Percentiles rank a stretch among this genome's conserved stretches.
Conservation (phyloP, 2,888 invertebrate species). For the Chymomyza procnemis region DNA sequence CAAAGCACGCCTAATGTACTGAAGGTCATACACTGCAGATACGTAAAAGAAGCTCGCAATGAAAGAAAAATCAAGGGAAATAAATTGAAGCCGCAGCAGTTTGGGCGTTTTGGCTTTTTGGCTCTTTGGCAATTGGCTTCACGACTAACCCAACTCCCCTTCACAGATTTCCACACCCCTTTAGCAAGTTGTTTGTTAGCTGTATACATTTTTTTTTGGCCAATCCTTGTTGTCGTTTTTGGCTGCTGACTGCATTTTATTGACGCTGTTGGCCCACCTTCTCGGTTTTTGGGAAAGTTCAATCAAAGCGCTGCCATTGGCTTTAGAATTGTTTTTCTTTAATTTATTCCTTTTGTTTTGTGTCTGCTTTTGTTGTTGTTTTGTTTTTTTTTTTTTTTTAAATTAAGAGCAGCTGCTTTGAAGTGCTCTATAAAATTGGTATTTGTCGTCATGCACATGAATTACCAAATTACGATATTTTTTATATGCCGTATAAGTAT, state of each 20-base stretch:
- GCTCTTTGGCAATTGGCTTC: conserved; percentile 35
- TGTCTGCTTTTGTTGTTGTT: no score
- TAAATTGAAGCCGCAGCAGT: conserved; percentile 32
- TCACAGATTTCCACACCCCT: no score
- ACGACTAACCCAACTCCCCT: not conserved
- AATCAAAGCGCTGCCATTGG: conserved; percentile 22
- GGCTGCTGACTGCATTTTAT: conserved; percentile 57
- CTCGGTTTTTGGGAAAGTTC: conserved; percentile 24
- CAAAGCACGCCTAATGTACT: no score
- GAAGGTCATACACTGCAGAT: not conserved
- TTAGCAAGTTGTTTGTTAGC: not conserved
- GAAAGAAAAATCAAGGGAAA: conserved; percentile 6
- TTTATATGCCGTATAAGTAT: no score
- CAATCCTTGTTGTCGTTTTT: conserved; percentile 7
- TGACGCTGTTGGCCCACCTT: not conserved
- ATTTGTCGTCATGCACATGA: no score
- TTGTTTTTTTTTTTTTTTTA: not conserved
- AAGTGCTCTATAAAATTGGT: conserved; percentile 18
- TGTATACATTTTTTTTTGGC: conserved; percentile 5
- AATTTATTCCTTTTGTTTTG: not conserved
- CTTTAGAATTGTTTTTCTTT: not conserved
- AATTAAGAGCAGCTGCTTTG: conserved; percentile 27
- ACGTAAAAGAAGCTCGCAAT: not conserved
- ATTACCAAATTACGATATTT: no score
- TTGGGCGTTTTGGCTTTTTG: conserved; percentile 29